Evolutionary conservation across 2,888 invertebrate species (phyloP).

Genomic region (Cyrtodaria siliqua): DNA sequence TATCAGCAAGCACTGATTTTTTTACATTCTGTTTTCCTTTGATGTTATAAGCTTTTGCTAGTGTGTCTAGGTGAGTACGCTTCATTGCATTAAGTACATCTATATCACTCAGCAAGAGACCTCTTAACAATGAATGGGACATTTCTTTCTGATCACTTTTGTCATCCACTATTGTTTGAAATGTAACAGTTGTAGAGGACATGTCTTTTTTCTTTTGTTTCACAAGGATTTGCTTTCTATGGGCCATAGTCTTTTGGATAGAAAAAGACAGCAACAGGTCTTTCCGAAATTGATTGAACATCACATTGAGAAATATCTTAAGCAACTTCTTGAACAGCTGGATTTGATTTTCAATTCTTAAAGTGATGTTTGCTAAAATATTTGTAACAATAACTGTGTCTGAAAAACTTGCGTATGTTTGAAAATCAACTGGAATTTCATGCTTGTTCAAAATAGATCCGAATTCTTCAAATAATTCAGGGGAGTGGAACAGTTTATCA

Average conservation of each 20-base stretch:
- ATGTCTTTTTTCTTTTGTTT: slow-evolving; percentile 8
- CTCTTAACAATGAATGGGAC: slow-evolving; percentile 10
- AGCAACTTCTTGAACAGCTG: no score
- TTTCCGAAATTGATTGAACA: no score
- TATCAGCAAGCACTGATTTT: no score
- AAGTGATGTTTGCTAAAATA: no score
- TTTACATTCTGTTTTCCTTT: not conserved
- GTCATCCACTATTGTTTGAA: slow-evolving; percentile 8
- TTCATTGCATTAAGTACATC: slow-evolving; percentile 6
- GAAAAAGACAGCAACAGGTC: slow-evolving; percentile 16
- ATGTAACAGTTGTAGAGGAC: not conserved
- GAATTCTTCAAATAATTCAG: no score
- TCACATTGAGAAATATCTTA: no score
- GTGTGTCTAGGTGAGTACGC: slow-evolving; percentile 5
- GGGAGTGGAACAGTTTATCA: no score
- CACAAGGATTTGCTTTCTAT: slow-evolving; percentile 34
- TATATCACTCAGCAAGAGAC: slow-evolving; percentile 1
- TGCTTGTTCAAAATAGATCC: no score
- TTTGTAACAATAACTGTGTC: no score
- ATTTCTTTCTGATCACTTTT: slow-evolving; percentile 12
- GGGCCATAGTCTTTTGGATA: slow-evolving; percentile 40
- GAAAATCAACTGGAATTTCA: no score
- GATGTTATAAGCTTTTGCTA: slow-evolving; percentile 18
- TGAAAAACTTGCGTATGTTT: no score
- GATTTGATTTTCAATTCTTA: no score